phyloP scores from a whole-genome alignment of 2,888 invertebrate species.

The Drosophila mimetica region DNA sequence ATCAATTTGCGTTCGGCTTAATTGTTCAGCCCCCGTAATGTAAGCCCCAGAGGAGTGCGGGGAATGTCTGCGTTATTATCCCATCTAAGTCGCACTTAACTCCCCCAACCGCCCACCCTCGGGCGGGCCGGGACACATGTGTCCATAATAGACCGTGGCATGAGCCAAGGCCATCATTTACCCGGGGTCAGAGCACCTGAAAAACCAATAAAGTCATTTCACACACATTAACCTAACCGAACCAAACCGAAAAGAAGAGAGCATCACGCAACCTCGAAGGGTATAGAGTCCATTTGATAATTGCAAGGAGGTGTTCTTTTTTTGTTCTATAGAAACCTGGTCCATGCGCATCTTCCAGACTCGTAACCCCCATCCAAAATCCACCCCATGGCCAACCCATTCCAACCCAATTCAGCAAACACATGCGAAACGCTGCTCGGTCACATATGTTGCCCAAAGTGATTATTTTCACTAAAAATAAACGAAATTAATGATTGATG shows the following conservation, averaged over 20 bases:
- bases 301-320: slow-evolving; percentile 59
- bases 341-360: slow-evolving; percentile 46
- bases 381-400: slow-evolving; percentile 16
- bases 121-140: slow-evolving; percentile 40
- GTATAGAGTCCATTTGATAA: slow-evolving; percentile 67
- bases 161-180: slow-evolving; percentile 35
- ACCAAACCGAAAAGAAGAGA: slow-evolving; percentile 48
- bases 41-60: slow-evolving; percentile 12
- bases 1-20: slow-evolving; percentile 26
- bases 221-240: slow-evolving; percentile 57
- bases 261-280: slow-evolving; percentile 39
- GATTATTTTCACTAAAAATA: slow-evolving; percentile 78
- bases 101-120: slow-evolving; percentile 10
- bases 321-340: too few relatives aligned
- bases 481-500: slow-evolving; percentile 77
- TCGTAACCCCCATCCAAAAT: slow-evolving; percentile 30
- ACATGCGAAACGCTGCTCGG: slow-evolving; percentile 68
- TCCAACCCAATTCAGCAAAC: slow-evolving; percentile 45
- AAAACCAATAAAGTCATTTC: slow-evolving; percentile 70
- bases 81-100: slow-evolving; percentile 47
- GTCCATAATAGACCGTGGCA: slow-evolving; percentile 41
- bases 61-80: slow-evolving; percentile 35
- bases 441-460: slow-evolving; percentile 75
- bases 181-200: slow-evolving; percentile 29
- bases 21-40: slow-evolving; percentile 23